These are phyloP conservation scores for Rhinogobio ventralis DNA, from an alignment of 2,797 vertebrate genomes.

Conservation along the genomic window DNA sequence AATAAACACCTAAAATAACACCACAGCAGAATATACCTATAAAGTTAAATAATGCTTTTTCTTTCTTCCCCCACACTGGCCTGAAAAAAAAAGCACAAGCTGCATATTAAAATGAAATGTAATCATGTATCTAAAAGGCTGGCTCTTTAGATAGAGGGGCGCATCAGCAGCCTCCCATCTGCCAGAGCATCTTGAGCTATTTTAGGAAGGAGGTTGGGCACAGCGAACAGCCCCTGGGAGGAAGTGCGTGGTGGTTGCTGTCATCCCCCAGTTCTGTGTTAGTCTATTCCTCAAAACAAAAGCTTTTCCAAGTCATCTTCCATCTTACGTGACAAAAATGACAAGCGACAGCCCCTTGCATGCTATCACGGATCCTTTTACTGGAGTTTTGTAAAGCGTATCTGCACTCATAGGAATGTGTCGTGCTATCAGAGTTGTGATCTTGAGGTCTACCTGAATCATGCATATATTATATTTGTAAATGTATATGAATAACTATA, in stretches of 20 bases:
- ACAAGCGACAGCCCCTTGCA: not conserved
- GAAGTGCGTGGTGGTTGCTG: constrained; percentile 57
- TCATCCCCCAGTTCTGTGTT: constrained; percentile 10
- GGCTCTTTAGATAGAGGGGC: constrained; percentile 36
- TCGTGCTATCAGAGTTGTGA: too few relatives aligned
- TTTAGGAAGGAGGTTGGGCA: constrained; percentile 71
- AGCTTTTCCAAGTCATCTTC: constrained; percentile 11
- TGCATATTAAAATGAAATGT: constrained; percentile 16
- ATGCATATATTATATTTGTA: too few relatives aligned
- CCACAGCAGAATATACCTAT: not conserved
- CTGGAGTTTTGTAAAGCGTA: not conserved
- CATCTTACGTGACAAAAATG: constrained; percentile 23
- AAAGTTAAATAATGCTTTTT: not conserved
- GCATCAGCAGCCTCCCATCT: constrained; percentile 44
- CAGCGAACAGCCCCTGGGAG: constrained; percentile 67
- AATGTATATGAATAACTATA: too few relatives aligned
- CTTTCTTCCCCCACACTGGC: not conserved
- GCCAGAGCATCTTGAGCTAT: constrained; percentile 71
- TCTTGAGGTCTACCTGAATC: too few relatives aligned
- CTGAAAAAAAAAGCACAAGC: not conserved
- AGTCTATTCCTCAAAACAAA: constrained; percentile 38
- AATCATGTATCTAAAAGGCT: constrained; percentile 8
- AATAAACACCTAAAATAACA: not conserved
- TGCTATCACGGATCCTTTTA: not conserved
- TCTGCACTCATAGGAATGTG: constrained; percentile 3